phyloP scores from a whole-genome alignment of 1,140 invertebrate genomes.

The Leptinotarsa defecta region DNA sequence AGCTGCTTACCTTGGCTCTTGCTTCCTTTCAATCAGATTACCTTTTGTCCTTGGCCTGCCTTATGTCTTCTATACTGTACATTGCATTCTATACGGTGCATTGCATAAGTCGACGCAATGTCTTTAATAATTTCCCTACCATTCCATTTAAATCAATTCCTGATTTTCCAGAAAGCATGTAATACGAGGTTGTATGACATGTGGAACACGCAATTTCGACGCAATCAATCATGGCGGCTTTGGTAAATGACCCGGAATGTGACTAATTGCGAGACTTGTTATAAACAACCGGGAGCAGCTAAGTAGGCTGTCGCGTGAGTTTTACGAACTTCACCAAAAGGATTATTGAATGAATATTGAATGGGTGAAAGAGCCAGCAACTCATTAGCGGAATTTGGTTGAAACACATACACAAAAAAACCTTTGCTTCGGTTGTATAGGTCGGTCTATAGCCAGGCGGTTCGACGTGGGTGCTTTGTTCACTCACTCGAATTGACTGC shows the following conservation, averaged over 20 bases:
- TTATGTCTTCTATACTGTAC: too few species aligned
- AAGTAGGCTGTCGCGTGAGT: slow-evolving; percentile 25
- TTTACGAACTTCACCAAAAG: background rate
- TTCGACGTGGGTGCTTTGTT: too few species aligned
- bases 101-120: background rate
- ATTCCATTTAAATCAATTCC: background rate
- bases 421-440: too few species aligned
- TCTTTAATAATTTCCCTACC: background rate
- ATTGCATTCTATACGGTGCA: too few species aligned
- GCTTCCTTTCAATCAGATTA: too few species aligned
- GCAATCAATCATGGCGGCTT: slow-evolving; percentile 23
- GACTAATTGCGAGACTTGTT: slow-evolving; percentile 24
- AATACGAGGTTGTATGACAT: slow-evolving; percentile 10
- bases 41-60: too few species aligned
- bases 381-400: too few species aligned
- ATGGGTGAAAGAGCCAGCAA: background rate
- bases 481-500: too few species aligned
- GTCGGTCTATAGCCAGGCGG: too few species aligned
- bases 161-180: background rate
- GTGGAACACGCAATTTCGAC: slow-evolving; percentile 12
- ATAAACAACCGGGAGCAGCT: slow-evolving; percentile 13
- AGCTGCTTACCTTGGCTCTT: too few species aligned
- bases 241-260: slow-evolving; percentile 24
- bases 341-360: background rate
- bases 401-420: too few species aligned